phyloP scores from a whole-genome alignment of 2,113 vertebrate genomes.

The Struthio camelus region DNA sequence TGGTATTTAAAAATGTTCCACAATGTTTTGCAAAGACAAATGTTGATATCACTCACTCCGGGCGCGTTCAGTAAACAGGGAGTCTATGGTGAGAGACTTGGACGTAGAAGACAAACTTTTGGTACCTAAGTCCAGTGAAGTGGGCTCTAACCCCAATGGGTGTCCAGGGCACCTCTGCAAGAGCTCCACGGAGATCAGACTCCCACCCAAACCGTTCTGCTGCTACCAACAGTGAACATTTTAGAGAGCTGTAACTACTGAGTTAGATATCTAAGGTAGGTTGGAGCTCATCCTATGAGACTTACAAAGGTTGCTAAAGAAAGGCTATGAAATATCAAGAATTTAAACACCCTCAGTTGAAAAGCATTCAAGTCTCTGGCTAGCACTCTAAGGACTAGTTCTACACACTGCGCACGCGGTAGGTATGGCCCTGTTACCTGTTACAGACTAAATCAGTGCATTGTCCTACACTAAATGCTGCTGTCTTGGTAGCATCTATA shows the following conservation, averaged over 20 bases:
- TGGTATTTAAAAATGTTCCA: conserved; percentile 59
- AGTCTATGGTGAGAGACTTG: not conserved
- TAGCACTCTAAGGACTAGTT: not conserved
- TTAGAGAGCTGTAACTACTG: not conserved
- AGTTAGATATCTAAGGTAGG: not conserved
- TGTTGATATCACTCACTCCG: conserved; percentile 23
- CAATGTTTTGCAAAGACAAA: conserved; percentile 53
- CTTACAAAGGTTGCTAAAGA: not conserved
- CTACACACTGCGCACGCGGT: not conserved
- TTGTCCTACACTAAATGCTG: not conserved
- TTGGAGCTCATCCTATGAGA: not conserved
- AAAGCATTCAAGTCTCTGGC: not conserved
- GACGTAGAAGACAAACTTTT: not conserved
- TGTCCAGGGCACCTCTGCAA: not conserved
- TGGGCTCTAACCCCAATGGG: not conserved
- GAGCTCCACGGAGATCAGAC: not conserved
- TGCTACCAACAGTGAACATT: not conserved
- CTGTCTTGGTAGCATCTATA: not conserved
- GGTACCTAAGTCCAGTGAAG: not conserved
- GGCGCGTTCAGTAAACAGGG: conserved; percentile 4
- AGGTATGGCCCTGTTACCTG: not conserved
- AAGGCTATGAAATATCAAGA: not conserved
- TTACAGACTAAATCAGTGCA: not conserved
- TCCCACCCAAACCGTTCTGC: not conserved
- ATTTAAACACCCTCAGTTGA: not conserved